Percentiles rank a stretch among this genome's conserved stretches.
Conservation (phyloP, 2,113 vertebrate genomes). For the Excalfactoria chinensis region DNA sequence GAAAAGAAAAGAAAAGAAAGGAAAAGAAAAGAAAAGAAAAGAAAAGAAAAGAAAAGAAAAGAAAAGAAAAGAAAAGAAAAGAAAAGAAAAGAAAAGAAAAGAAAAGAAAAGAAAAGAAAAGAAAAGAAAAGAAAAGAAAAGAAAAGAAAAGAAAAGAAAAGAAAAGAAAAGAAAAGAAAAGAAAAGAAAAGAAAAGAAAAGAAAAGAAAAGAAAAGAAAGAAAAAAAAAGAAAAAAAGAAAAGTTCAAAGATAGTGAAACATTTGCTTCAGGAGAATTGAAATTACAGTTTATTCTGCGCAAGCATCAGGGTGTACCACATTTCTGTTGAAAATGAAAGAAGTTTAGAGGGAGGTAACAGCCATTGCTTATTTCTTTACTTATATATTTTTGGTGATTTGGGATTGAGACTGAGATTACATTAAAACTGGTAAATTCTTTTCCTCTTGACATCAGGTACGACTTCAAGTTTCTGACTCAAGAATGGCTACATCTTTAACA, state of each 20-base stretch:
- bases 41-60: no score
- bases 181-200: no score
- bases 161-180: no score
- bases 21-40: no score
- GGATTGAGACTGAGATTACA: neutral
- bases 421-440: neutral
- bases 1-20: no score
- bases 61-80: no score
- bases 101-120: no score
- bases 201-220: no score
- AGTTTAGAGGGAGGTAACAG: conserved; percentile 53
- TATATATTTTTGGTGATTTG: neutral
- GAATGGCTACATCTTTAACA: neutral
- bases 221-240: neutral
- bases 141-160: no score
- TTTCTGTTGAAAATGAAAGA: conserved; percentile 5
- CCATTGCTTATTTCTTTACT: conserved; percentile 42
- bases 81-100: no score
- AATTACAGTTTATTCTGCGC: neutral
- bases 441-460: neutral
- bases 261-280: conserved; percentile 16
- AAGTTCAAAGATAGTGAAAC: neutral
- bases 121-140: no score
- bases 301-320: neutral
- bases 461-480: neutral